A percentile compares a stretch with the other conserved stretches of the same genome.
Conservation (phyloP, 2,113 vertebrate species). For the Erythrolamprus reginae region DNA sequence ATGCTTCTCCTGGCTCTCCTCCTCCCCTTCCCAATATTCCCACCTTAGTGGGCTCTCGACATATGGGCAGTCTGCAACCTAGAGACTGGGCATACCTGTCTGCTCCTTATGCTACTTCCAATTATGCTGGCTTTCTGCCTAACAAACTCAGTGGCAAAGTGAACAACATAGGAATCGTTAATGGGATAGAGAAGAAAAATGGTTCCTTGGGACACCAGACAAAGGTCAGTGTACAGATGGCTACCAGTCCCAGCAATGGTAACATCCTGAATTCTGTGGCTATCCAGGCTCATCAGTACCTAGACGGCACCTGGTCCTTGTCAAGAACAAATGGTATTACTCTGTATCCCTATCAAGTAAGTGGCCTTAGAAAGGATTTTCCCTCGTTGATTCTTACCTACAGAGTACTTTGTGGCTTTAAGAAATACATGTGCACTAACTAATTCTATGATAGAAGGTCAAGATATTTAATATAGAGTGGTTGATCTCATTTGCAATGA, state of each 20-base stretch:
- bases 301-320: slow-evolving; percentile 77
- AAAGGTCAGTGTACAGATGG: slow-evolving; percentile 76
- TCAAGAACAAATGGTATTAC: slow-evolving; percentile 88
- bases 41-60: slow-evolving; percentile 68
- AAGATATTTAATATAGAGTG: background rate
- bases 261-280: slow-evolving; percentile 78
- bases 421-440: background rate
- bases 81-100: slow-evolving; percentile 79
- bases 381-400: background rate
- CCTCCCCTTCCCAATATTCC: slow-evolving; percentile 67
- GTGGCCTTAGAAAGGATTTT: slow-evolving; percentile 30
- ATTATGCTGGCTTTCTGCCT: slow-evolving; percentile 68
- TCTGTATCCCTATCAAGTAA: slow-evolving; percentile 94
- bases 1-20: slow-evolving; percentile 83
- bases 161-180: slow-evolving; percentile 84
- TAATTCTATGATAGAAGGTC: background rate
- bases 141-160: slow-evolving; percentile 83
- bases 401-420: background rate
- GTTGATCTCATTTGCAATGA: background rate
- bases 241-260: slow-evolving; percentile 80
- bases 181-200: slow-evolving; percentile 82
- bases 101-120: slow-evolving; percentile 68
- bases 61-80: slow-evolving; percentile 67
- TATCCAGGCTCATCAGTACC: slow-evolving; percentile 85
- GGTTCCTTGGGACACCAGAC: slow-evolving; percentile 79